Base-by-base conservation (phyloP, 92 coral and sea anemone genomes). In the Hydrozoanthus gracilis region DNA sequence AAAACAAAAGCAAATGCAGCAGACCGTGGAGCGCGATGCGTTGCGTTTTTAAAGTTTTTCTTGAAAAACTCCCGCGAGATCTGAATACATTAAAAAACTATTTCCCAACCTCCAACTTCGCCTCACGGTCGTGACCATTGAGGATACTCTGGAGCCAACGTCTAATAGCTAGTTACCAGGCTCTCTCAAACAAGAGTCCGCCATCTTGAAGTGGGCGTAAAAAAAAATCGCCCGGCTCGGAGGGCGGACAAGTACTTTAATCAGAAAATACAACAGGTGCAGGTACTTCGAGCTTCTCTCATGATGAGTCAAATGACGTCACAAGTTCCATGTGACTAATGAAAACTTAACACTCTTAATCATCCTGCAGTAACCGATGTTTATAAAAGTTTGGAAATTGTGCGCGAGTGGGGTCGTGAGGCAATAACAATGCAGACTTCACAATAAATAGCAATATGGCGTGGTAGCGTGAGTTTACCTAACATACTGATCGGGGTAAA, bases 261-360 rank as follows among this genome's bases (percentile, higher is more conserved):
- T 90, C 86, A 90, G 83, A 51, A 76, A 74, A 51, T 20, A 56
- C 80, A 88, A 90, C 92, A 90, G 92, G 84, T 90, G 92, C 56
- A 62, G n/a, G 9, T 13, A 8, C 35, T 71, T 76, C 73, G 2
- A 49, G 27, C 65, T 83, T 79, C n/a, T n/a, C n/a, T n/a, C n/a
- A n/a, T n/a, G n/a, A n/a, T 90, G 79, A 73, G 86, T 56, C 80
- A 86, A 87, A 90, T 90, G 92, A 90, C 92, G 82, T 89, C 92
- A 90, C 66, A 35, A 56, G 20, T 44, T 79, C 60, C 78, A 50
- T 54, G 12, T 73, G 90, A 86, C 87, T 86, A 90, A 87, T 10
- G 51, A 76, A 79, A 45, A n/a, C 27, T 48, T 10, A 52, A 8
- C 77, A 51, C 45, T 82, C 87, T 76, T 80, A 79, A 64, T 56